Evolutionary conservation across 2,113 vertebrate species (phyloP).

Genomic region (Coreoperca whiteheadi): DNA sequence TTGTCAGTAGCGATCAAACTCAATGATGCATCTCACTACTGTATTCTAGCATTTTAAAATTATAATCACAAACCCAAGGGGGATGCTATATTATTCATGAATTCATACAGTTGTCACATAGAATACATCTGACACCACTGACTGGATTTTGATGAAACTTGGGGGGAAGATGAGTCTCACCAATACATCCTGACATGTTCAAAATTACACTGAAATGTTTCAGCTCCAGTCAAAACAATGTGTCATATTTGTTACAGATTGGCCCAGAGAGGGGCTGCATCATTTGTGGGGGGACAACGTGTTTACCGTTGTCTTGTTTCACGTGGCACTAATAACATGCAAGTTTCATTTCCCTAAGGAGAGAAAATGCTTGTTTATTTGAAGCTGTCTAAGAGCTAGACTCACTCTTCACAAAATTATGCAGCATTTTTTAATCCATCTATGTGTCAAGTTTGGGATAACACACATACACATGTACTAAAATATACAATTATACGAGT

Average conservation of each 20-base stretch:
- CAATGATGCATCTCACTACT: constrained; percentile 16
- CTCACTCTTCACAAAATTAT: constrained; percentile 17
- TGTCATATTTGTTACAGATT: constrained; percentile 38
- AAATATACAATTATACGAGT: background rate
- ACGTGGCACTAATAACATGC: constrained; percentile 49
- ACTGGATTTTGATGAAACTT: constrained; percentile 48
- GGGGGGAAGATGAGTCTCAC: constrained; percentile 16
- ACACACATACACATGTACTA: background rate
- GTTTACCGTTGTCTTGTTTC: constrained; percentile 41
- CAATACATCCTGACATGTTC: constrained; percentile 46
- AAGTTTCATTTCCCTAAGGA: constrained; percentile 15
- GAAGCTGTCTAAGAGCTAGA: background rate
- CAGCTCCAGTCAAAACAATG: constrained; percentile 57
- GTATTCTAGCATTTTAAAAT: constrained; percentile 27
- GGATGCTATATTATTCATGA: constrained; percentile 61
- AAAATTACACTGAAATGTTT: constrained; percentile 42
- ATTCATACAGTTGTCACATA: constrained; percentile 58
- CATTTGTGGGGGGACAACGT: background rate
- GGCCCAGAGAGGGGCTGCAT: constrained; percentile 26
- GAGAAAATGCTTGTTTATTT: constrained; percentile 19
- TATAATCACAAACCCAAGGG: constrained; percentile 34
- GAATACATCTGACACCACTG: constrained; percentile 46
- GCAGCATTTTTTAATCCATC: constrained; percentile 11
- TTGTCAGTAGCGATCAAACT: constrained; percentile 46
- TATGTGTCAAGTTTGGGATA: background rate